Evolutionary conservation across 1,140 invertebrate species (phyloP), one percentile per base, ranked within the genome.

Genomic region (Temnothorax curvispinosus): DNA sequence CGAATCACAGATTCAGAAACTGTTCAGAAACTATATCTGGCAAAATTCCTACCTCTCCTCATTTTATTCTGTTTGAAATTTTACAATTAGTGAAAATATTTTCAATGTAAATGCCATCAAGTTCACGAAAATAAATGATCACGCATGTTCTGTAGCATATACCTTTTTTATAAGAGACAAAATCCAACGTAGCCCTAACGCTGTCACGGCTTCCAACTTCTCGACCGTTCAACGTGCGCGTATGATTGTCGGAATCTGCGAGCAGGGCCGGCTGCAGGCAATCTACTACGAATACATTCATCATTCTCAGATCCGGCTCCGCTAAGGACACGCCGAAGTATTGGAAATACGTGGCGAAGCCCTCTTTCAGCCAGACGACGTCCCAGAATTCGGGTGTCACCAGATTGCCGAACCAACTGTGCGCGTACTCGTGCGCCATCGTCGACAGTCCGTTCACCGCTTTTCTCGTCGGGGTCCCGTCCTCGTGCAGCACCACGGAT

Each of bases 331-430:
- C 97, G 89, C 95, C 97, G 2, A 97, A 95, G 91, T 97, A 97
- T 89, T 97, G 96, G 88, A 98, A 96, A 92, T 97, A 98, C 1
- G 96, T 97, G 7, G 98, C 97, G 85, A 98, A 98, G 0, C 98
- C 98, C 92, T 98, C 98, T 90, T 98, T 98, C 6, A 98, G 94
- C 98, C 98, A 98, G 0, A 98, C 95, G 91, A 98, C 97, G 60
- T 96, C 96, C 97, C 97, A 98, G 96, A 97, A 97, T 82, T 95
- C 94, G 89, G 97, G 97, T 0, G 97, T 98, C 5, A 98, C 97
- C 2, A 98, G 94, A 93, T 98, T 98, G 9, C 97, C 97, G 91
- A 98, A 98, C 97, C 97, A 98, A 87, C 97, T 97, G 95, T 99
- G 98, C 0, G 97, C 97, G 11, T 98, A 93, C 94, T 99, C 98